Conservation (phyloP, 35 echinoderm and acorn worm genomes). For the Strongylocentrotus purpuratus region DNA sequence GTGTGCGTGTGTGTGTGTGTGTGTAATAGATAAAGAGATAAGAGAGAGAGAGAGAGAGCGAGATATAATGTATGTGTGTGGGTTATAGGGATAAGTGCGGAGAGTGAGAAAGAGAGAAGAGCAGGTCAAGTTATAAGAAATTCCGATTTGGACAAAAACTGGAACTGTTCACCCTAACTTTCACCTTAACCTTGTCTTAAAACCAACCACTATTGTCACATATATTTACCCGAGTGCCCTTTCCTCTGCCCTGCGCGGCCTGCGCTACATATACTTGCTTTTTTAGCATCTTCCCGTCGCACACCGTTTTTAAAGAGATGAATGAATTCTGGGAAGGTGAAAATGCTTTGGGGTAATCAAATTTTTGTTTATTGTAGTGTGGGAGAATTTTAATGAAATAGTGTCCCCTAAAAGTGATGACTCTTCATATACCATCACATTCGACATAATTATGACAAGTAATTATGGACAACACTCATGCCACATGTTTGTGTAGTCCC, state of each 20-base stretch:
- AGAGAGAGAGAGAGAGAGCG: not conserved
- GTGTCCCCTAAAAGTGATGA: too few species aligned
- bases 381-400: too few species aligned
- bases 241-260: not conserved
- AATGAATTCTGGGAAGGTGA: too few species aligned
- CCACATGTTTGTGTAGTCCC: not conserved
- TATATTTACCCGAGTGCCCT: not conserved
- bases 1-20: too few species aligned
- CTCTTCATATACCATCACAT: too few species aligned
- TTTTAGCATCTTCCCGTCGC: not conserved
- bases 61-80: not conserved
- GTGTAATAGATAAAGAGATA: too few species aligned
- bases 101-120: not conserved
- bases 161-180: not conserved
- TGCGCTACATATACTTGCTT: not conserved
- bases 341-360: too few species aligned
- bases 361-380: too few species aligned
- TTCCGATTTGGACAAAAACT: not conserved
- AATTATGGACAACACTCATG: too few species aligned
- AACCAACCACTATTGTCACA: not conserved
- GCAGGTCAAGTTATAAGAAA: not conserved
- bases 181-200: not conserved
- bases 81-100: not conserved
- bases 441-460: too few species aligned
- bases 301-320: too few species aligned